A percentile compares a stretch with the other conserved stretches of the same genome.
These are phyloP conservation scores for Pycnomerus fuliginosus DNA, from an alignment of 2,888 invertebrate genomes.

Conservation along the genomic window DNA sequence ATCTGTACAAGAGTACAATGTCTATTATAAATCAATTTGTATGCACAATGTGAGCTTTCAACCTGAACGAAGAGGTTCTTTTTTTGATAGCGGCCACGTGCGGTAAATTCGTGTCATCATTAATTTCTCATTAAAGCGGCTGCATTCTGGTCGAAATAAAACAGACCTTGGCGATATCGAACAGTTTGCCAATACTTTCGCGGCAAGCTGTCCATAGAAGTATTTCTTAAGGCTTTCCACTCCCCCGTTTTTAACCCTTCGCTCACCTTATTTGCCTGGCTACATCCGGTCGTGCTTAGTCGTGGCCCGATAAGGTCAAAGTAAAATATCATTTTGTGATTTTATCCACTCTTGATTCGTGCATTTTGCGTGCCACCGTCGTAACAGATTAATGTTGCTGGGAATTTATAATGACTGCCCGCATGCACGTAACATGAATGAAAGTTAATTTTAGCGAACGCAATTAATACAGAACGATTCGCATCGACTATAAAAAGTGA, in stretches of 20 bases:
- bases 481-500: no score
- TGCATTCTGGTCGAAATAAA: no score
- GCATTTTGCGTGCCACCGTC: slow-evolving; percentile 15
- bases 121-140: no score
- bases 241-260: slow-evolving; percentile 10
- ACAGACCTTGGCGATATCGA: slow-evolving; percentile 27
- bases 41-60: no score
- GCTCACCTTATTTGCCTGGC: slow-evolving; percentile 19
- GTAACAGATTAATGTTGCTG: slow-evolving; percentile 11
- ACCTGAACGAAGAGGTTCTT: no score
- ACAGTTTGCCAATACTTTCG: slow-evolving; percentile 26
- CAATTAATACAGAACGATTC: no score
- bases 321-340: slow-evolving; percentile 28
- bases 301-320: slow-evolving; percentile 25
- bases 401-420: no score
- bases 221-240: slow-evolving; percentile 10
- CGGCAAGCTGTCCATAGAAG: slow-evolving; percentile 22
- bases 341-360: slow-evolving; percentile 20
- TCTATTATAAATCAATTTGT: no score
- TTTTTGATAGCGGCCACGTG: no score
- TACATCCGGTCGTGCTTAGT: slow-evolving; percentile 25
- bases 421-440: slow-evolving; percentile 6
- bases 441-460: no score
- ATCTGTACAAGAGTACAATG: no score
- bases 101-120: no score